phyloP scores from a whole-genome alignment of 2,888 invertebrate species.

The Pegoplata infirma region DNA sequence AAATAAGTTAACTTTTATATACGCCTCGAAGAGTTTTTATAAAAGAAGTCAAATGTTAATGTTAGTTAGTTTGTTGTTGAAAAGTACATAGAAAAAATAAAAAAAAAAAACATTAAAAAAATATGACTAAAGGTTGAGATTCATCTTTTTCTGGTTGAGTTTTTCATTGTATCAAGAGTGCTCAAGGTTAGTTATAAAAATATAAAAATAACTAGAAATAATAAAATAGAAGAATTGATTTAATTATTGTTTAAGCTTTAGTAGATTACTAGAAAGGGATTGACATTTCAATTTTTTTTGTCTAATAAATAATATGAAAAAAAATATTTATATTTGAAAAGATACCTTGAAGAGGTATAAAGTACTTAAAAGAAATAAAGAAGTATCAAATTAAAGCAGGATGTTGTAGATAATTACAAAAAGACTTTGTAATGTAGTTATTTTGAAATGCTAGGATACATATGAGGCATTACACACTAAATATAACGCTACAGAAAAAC shows the following conservation, averaged over 20 bases:
- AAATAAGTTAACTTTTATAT: conserved; percentile 49
- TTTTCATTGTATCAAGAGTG: conserved; percentile 48
- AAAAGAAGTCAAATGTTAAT: conserved; percentile 55
- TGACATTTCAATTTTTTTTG: too few relatives aligned
- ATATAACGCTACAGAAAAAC: too few relatives aligned
- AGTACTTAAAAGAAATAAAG: too few relatives aligned
- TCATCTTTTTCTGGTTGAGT: conserved; percentile 22
- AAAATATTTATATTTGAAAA: too few relatives aligned
- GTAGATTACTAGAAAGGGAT: conserved; percentile 13
- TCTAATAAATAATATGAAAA: too few relatives aligned
- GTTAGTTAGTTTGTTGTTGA: conserved; percentile 31
- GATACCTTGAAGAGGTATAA: too few relatives aligned
- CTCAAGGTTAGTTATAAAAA: conserved; percentile 54
- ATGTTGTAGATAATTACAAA: too few relatives aligned
- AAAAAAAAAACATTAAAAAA: neutral
- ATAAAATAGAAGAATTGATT: conserved; percentile 40
- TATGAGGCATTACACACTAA: too few relatives aligned
- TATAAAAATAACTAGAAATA: neutral
- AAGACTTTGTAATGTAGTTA: too few relatives aligned
- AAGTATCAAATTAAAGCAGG: too few relatives aligned
- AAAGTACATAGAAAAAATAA: conserved; percentile 9
- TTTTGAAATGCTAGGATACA: too few relatives aligned
- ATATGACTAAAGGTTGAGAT: conserved; percentile 41
- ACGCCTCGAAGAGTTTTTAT: conserved; percentile 55
- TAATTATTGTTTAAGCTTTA: conserved; percentile 56